Conservation (phyloP, 2,888 invertebrate genomes). For the Sturmia bella region DNA sequence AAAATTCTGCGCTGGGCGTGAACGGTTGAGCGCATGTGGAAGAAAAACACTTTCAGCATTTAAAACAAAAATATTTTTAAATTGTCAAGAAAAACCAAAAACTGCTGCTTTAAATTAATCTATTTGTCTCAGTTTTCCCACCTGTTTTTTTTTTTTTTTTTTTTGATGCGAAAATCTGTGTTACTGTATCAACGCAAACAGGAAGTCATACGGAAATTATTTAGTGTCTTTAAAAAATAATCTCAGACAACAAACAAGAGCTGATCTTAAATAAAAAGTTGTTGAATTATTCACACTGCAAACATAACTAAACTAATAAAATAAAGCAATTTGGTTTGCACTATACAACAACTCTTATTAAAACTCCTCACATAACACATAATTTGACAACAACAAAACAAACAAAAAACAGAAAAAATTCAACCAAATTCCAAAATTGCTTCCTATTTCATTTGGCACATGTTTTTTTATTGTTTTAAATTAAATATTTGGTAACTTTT, state of each 20-base stretch:
- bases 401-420: no score
- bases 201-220: conserved; percentile 63
- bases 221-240: conserved; percentile 11
- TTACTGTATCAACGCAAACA: conserved; percentile 62
- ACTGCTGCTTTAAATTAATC: no score
- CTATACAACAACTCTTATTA: conserved; percentile 58
- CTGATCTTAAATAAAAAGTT: conserved; percentile 39
- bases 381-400: background rate
- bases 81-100: no score
- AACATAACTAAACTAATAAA: background rate
- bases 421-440: conserved; percentile 47
- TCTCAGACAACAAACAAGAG: conserved; percentile 17
- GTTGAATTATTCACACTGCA: conserved; percentile 40
- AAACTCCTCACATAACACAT: conserved; percentile 55
- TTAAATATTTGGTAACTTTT: conserved; percentile 38
- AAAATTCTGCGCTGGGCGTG: background rate
- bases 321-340: conserved; percentile 24
- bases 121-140: no score
- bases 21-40: no score
- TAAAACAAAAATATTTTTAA: no score
- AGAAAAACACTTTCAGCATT: no score
- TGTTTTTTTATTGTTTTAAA: conserved; percentile 30
- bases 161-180: conserved; percentile 49
- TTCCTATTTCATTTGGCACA: conserved; percentile 47
- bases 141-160: background rate